Evolutionary conservation across 2,797 vertebrate genomes (phyloP).

Genomic region (Clarias laeviceps): DNA sequence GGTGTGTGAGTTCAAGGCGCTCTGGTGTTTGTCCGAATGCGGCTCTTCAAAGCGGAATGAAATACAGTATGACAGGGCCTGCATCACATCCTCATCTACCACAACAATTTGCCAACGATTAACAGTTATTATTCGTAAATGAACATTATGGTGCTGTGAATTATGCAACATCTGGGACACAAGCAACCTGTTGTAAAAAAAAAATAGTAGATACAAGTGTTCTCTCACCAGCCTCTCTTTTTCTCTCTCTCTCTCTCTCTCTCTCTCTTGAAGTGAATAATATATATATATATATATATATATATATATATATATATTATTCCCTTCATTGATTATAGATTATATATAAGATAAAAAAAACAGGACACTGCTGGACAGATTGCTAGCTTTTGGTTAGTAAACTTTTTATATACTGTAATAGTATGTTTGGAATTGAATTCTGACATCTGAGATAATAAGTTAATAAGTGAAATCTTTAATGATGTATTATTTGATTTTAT

Average conservation of each 20-base stretch:
- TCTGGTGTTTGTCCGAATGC: constrained; percentile 50
- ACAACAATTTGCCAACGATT: background rate
- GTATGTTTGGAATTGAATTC: background rate
- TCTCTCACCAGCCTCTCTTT: background rate
- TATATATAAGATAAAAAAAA: too few species aligned
- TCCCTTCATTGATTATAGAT: too few species aligned
- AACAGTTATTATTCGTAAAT: background rate
- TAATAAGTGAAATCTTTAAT: too few species aligned
- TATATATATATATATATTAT: background rate
- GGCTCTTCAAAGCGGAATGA: background rate
- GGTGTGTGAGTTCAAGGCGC: constrained; percentile 24
- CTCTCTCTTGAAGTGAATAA: background rate
- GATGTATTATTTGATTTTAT: too few species aligned
- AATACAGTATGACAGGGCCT: background rate
- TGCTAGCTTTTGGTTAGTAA: background rate
- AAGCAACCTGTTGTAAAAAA: background rate
- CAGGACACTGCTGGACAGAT: background rate
- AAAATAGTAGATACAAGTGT: background rate
- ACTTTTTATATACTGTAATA: background rate
- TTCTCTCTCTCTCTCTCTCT: background rate
- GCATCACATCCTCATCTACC: background rate
- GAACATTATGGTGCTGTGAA: background rate
- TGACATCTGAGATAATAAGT: too few species aligned
- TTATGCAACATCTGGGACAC: background rate
- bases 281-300: background rate